A percentile compares a stretch with the other conserved stretches of the same genome.
phyloP scores from a whole-genome alignment of 1,140 invertebrate genomes.

The Ceratosolen fusciceps region DNA sequence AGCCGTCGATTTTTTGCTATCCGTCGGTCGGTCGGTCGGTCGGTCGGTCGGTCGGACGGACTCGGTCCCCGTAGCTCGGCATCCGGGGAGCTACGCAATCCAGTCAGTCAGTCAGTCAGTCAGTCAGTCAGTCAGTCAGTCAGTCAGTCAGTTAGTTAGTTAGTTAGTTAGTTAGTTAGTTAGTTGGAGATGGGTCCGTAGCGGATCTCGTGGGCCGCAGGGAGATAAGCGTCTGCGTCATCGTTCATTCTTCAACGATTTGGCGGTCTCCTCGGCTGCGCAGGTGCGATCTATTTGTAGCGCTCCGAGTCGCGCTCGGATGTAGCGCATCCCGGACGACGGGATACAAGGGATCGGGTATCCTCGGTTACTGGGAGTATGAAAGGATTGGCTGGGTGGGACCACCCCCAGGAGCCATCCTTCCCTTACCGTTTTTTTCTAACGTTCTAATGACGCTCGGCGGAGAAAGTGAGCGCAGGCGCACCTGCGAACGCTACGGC shows the following conservation, averaged over 20 bases:
- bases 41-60: background rate
- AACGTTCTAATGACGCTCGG: slow-evolving; percentile 24
- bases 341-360: slow-evolving; percentile 10
- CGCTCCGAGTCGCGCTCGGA: slow-evolving; percentile 14
- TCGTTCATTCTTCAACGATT: background rate
- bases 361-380: background rate
- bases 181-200: slow-evolving; percentile 9
- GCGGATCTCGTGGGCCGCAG: slow-evolving; percentile 21
- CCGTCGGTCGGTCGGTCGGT: background rate
- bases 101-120: background rate
- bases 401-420: slow-evolving; percentile 15
- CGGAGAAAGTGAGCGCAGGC: slow-evolving; percentile 4
- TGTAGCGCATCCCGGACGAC: slow-evolving; percentile 10
- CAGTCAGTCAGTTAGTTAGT: too few species aligned
- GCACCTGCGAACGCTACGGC: too few species aligned
- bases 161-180: too few species aligned
- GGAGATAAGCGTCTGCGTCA: background rate
- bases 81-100: background rate
- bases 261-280: slow-evolving; percentile 12
- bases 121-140: too few species aligned
- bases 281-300: slow-evolving; percentile 56
- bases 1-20: background rate
- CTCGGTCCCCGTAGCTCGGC: background rate
- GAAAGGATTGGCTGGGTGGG: too few species aligned
- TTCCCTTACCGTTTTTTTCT: too few species aligned